phyloP scores from a whole-genome alignment of 1,140 invertebrate genomes.

The Caenorhabditis inopinata region DNA sequence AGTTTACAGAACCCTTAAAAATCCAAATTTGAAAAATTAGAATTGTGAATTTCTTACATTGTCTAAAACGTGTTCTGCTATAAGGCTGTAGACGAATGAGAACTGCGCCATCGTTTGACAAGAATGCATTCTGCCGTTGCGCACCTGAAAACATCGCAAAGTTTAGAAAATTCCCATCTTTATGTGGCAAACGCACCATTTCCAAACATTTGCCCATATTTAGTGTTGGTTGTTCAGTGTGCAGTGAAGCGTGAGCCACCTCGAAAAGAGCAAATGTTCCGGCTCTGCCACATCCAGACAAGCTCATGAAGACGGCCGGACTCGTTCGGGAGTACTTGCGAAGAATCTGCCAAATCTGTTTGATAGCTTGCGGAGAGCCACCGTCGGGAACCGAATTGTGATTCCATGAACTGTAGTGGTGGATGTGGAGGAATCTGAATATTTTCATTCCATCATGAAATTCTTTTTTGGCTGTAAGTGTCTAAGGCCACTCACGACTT shows the following conservation, averaged over 20 bases:
- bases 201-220: not conserved
- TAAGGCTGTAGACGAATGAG: not conserved
- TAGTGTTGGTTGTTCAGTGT: not conserved
- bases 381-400: not conserved
- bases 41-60: not conserved
- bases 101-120: not conserved
- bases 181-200: not conserved
- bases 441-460: not conserved
- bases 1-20: not conserved
- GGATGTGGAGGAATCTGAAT: not conserved
- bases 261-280: slow-evolving; percentile 31
- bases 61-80: not conserved
- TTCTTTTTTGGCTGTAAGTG: not conserved
- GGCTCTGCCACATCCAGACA: slow-evolving; percentile 38
- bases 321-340: not conserved
- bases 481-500: not conserved
- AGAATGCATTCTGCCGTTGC: not conserved
- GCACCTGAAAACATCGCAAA: not conserved
- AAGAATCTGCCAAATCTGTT: not conserved
- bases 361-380: not conserved
- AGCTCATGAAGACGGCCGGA: slow-evolving; percentile 7
- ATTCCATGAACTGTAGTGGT: not conserved
- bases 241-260: not conserved
- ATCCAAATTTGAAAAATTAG: not conserved
- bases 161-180: not conserved